These are phyloP conservation scores for Papilio polyxenes DNA, from an alignment of 1,140 invertebrate species.

Conservation along the genomic window DNA sequence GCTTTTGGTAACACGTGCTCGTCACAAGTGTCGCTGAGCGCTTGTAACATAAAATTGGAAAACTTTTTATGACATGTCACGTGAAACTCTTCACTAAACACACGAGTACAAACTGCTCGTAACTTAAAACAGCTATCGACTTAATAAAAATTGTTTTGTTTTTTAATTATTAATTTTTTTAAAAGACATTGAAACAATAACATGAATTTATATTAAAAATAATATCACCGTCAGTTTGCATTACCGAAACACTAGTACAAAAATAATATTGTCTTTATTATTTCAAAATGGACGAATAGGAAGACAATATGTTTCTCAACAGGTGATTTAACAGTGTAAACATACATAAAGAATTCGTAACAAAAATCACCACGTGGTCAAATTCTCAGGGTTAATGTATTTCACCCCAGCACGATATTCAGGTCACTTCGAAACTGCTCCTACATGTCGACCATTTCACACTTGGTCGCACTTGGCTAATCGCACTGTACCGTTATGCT, in stretches of 20 bases:
- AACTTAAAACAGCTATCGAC: background rate
- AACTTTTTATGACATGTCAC: constrained; percentile 26
- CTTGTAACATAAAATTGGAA: constrained; percentile 35
- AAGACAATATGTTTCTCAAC: background rate
- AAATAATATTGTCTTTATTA: background rate
- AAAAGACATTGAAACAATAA: too few relatives aligned
- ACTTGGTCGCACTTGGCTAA: constrained; percentile 66
- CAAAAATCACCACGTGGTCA: constrained; percentile 28
- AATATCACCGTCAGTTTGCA: too few relatives aligned
- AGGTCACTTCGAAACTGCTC: constrained; percentile 73
- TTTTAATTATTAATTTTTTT: too few relatives aligned
- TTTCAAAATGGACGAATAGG: background rate
- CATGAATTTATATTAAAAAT: too few relatives aligned
- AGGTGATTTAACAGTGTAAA: background rate
- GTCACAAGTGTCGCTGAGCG: constrained; percentile 20
- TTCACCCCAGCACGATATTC: constrained; percentile 55
- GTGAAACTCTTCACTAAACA: constrained; percentile 3
- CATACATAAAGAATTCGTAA: background rate
- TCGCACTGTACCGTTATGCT: constrained; percentile 73
- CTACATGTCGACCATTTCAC: constrained; percentile 73
- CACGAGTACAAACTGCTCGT: background rate
- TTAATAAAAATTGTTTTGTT: background rate
- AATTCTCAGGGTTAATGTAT: constrained; percentile 55
- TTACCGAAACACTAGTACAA: background rate
- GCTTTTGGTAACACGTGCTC: background rate